Evolutionary conservation across 1,140 invertebrate genomes (phyloP), one percentile per base, ranked within the genome.

Genomic region (Caenorhabditis tropicalis): DNA sequence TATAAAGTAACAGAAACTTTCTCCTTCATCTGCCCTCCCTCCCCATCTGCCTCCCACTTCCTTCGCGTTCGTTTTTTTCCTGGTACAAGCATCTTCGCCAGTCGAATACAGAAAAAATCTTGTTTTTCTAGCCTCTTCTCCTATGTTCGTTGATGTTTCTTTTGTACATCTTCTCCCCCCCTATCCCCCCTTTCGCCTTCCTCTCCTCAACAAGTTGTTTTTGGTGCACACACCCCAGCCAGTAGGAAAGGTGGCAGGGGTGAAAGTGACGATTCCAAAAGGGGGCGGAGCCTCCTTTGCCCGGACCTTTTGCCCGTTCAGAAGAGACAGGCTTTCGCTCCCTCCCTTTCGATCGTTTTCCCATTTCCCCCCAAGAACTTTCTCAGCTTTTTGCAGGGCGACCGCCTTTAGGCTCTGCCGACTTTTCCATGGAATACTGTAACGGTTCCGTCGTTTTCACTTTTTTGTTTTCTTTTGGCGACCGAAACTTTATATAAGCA

Each of bases 1-100:
- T 74, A 74, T 74, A 74, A 74, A 74, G 65, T 74, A 74, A 74
- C 65, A 74, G 65, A 74, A 74, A 74, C 65, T 74, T 74, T 74
- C 65, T 15, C 65, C 65, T 74, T 10, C 36, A 6, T 43, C 12
- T 12, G 5, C 36, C 58, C 31, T 74, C 43, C 65, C 21, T 39
- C 7, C 49, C 49, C 15, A 19, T n/a, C 53, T 74, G 21, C 65
- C 10, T n/a, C 29, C 43, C 10, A n/a, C 15, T n/a, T 21, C 15
- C 24, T 65, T 16, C 24, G 21, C 65, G 9, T 21, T 24, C 21
- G 36, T 43, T 43, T 43, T 74, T 43, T n/a, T n/a, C n/a, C 65
- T 74, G 65, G 65, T 74, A 74, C 36, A 65, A 65, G 31, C 31
- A 65, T 65, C 58, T 21, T 43, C 39, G 12, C 10, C 36, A 33